Evolutionary conservation across 2,888 invertebrate species (phyloP).

Genomic region (Oconnorella tubifera): DNA sequence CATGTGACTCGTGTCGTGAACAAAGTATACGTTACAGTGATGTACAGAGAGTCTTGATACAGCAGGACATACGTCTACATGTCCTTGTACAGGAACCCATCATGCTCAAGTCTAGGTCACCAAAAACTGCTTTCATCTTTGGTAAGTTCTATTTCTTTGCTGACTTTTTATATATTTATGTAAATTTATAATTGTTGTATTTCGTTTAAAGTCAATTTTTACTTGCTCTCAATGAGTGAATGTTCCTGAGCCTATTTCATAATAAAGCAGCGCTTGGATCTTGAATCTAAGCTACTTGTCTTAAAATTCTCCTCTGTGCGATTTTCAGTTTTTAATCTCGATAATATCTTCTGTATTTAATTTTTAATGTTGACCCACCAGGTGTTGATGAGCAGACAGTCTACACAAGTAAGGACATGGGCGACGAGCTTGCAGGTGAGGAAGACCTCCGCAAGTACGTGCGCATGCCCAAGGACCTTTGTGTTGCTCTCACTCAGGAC

Average conservation of each 20-base stretch:
- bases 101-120: slow-evolving; percentile 20
- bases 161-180: too few species aligned
- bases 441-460: slow-evolving; percentile 61
- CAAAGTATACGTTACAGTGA: slow-evolving; percentile 21
- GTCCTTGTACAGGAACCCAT: slow-evolving; percentile 29
- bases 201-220: too few species aligned
- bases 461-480: slow-evolving; percentile 55
- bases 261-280: too few species aligned
- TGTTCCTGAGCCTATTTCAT: too few species aligned
- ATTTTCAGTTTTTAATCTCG: too few species aligned
- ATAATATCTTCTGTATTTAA: neutral
- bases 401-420: slow-evolving; percentile 74
- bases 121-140: slow-evolving; percentile 32
- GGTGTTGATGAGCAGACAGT: slow-evolving; percentile 61
- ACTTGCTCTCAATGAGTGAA: too few species aligned
- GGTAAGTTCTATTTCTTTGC: too few species aligned
- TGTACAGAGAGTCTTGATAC: slow-evolving; percentile 26
- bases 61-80: slow-evolving; percentile 29
- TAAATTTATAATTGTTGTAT: too few species aligned
- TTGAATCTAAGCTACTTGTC: too few species aligned
- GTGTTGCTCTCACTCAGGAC: slow-evolving; percentile 66
- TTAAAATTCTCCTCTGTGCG: neutral
- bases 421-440: slow-evolving; percentile 66
- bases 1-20: slow-evolving; percentile 72
- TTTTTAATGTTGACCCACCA: slow-evolving; percentile 19